A percentile compares a stretch with the other conserved stretches of the same genome.
Evolutionary conservation across 2,888 invertebrate species (phyloP).

Genomic region (Bombylius discolor): DNA sequence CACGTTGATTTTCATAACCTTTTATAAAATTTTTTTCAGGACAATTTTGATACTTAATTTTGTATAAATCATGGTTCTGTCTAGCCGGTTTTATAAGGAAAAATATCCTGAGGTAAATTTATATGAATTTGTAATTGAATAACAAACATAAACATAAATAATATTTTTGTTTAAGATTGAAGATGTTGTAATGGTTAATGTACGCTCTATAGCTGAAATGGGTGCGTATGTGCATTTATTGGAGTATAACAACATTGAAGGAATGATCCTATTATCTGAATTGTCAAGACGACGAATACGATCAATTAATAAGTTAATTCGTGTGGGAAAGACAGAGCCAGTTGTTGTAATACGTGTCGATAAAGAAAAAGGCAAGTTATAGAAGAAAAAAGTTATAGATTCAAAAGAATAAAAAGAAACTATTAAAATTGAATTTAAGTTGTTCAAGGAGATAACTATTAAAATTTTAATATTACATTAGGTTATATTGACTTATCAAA

Average conservation of each 20-base stretch:
- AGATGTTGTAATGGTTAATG: conserved; percentile 99
- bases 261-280: conserved; percentile 97
- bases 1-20: too few relatives aligned
- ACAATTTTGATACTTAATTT: too few relatives aligned
- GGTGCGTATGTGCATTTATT: conserved; percentile 96
- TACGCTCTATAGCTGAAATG: conserved; percentile 97
- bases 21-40: too few relatives aligned
- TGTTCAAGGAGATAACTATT: not conserved
- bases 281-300: conserved; percentile 95
- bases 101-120: conserved; percentile 70
- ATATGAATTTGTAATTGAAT: not conserved
- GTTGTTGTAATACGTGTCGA: conserved; percentile 99
- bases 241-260: conserved; percentile 98
- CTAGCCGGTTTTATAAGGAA: conserved; percentile 94
- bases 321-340: conserved; percentile 97
- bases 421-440: not conserved
- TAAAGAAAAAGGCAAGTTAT: conserved; percentile 83
- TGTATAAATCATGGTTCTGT: conserved; percentile 60
- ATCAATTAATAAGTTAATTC: conserved; percentile 97
- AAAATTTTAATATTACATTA: conserved; percentile 25
- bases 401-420: not conserved
- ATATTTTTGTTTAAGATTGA: conserved; percentile 47
- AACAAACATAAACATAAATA: not conserved
- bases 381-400: too few relatives aligned
- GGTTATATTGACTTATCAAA: conserved; percentile 99